Percentiles rank a stretch among this genome's conserved stretches.
Evolutionary conservation across 2,113 vertebrate genomes (phyloP).

Genomic region (Cryptotis parvus): DNA sequence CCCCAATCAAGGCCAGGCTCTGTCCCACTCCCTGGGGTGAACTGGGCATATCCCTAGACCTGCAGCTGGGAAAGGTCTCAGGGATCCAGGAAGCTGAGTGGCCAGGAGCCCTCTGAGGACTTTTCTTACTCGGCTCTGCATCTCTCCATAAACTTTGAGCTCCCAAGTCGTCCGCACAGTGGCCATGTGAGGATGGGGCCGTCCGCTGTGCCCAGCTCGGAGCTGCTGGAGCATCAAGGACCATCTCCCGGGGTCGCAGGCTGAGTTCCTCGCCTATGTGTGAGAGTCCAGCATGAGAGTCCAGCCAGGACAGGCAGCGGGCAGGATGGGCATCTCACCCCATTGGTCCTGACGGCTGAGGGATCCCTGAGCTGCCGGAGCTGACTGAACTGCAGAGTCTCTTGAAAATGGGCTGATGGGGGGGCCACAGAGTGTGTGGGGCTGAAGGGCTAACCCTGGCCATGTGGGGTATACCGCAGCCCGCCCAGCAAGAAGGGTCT

Average conservation of each 20-base stretch:
- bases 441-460: fast-evolving
- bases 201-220: background rate
- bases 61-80: background rate
- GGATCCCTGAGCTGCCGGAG: no score
- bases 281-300: background rate
- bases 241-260: background rate
- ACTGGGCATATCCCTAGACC: fast-evolving
- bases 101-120: fast-evolving
- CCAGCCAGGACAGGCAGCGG: background rate
- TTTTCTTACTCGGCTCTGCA: background rate
- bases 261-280: background rate
- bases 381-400: background rate
- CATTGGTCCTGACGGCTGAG: background rate
- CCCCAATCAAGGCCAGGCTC: background rate
- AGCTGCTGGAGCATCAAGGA: background rate
- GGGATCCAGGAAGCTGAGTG: fast-evolving
- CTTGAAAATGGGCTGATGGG: background rate
- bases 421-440: background rate
- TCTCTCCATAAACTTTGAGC: background rate
- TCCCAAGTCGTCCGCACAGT: background rate
- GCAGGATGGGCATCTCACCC: background rate
- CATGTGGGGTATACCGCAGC: no score
- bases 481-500: no score
- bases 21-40: background rate
- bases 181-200: background rate